These are phyloP conservation scores for Eptesicus fuscus DNA, from an alignment of 2,113 vertebrate species.

Conservation along the genomic window DNA sequence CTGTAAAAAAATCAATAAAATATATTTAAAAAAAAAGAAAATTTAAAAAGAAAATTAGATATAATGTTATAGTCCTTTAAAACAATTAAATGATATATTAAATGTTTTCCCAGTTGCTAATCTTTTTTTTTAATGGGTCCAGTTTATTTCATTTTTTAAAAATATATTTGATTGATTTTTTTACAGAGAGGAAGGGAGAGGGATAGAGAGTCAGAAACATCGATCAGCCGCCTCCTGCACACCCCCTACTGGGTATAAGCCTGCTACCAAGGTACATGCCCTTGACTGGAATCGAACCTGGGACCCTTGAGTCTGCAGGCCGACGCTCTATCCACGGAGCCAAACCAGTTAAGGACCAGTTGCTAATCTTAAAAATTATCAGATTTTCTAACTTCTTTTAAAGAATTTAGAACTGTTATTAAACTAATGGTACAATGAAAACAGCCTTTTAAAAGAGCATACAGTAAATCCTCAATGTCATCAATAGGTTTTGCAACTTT, in stretches of 20 bases:
- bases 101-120: slow-evolving; percentile 35
- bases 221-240: too few relatives aligned
- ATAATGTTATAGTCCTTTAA: neutral
- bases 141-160: too few relatives aligned
- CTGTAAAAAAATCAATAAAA: too few relatives aligned
- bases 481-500: neutral
- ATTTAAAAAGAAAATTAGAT: slow-evolving; percentile 28
- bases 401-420: slow-evolving; percentile 25
- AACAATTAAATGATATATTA: neutral
- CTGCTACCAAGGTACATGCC: too few relatives aligned
- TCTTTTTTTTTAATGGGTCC: neutral
- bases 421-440: neutral
- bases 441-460: neutral
- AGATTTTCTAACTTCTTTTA: slow-evolving; percentile 12
- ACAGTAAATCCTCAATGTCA: neutral
- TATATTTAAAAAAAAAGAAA: too few relatives aligned
- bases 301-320: too few relatives aligned
- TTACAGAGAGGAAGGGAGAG: too few relatives aligned
- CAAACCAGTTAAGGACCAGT: neutral
- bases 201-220: too few relatives aligned
- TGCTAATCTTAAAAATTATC: slow-evolving; percentile 28
- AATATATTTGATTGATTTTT: too few relatives aligned
- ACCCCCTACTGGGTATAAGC: too few relatives aligned
- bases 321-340: too few relatives aligned
- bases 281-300: too few relatives aligned